Conservation (phyloP, 2,888 invertebrate species). For the Diogma glabrata region DNA sequence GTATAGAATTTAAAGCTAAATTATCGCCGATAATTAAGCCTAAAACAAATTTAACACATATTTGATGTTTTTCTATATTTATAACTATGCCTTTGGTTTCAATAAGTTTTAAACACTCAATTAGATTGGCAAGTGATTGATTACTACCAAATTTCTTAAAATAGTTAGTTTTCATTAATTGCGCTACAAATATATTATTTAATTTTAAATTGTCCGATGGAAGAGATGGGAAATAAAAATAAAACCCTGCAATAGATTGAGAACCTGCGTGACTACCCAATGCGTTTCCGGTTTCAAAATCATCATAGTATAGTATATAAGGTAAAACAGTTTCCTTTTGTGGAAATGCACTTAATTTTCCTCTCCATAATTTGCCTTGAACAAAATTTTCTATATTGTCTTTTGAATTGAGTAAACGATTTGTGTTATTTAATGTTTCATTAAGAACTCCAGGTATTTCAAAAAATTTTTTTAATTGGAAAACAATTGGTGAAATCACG, state of each 20-base stretch:
- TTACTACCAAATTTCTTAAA: not conserved
- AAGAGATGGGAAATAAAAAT: not conserved
- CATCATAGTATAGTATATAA: not conserved
- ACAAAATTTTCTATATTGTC: not conserved
- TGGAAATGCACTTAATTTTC: not conserved
- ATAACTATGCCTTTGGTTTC: not conserved
- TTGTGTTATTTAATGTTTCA: not conserved
- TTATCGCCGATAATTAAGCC: not conserved
- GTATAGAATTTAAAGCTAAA: too few relatives aligned
- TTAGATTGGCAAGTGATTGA: not conserved
- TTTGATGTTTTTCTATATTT: not conserved
- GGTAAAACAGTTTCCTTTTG: not conserved
- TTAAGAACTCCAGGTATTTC: not conserved
- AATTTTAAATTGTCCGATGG: not conserved
- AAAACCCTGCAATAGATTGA: not conserved
- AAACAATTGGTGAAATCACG: not conserved
- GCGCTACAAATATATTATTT: conserved; percentile 1
- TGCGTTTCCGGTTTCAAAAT: too few relatives aligned
- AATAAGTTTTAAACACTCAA: not conserved
- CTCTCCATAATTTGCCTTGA: not conserved
- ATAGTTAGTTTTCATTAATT: not conserved
- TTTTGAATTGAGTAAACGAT: not conserved
- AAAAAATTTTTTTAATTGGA: not conserved
- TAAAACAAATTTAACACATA: not conserved
- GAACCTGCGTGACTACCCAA: not conserved